phyloP scores from a whole-genome alignment of 2,113 vertebrate species.

The Arenaria interpres region DNA sequence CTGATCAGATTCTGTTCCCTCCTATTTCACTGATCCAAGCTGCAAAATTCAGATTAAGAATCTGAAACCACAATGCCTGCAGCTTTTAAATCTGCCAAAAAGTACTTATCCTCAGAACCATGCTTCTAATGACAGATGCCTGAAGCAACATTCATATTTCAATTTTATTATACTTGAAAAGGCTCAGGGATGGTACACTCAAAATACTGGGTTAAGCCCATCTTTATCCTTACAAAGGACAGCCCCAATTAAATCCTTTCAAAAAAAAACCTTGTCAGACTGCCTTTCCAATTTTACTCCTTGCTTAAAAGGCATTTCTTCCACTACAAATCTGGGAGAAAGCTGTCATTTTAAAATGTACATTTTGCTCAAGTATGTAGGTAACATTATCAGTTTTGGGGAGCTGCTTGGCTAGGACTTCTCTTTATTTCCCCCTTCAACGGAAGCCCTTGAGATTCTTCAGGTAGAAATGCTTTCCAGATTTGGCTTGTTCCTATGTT shows the following conservation, averaged over 20 bases:
- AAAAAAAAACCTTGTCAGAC: neutral
- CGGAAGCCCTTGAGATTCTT: neutral
- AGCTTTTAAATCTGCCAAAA: constrained; percentile 38
- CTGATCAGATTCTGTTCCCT: neutral
- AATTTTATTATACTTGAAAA: neutral
- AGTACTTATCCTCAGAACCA: neutral
- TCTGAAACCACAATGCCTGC: constrained; percentile 27
- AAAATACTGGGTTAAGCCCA: neutral
- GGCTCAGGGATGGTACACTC: neutral
- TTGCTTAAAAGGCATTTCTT: neutral
- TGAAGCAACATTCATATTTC: neutral
- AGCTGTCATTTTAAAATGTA: neutral
- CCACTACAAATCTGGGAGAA: neutral
- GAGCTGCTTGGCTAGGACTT: neutral
- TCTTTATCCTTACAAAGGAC: neutral
- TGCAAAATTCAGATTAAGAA: constrained; percentile 45
- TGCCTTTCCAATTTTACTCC: neutral
- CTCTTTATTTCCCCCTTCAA: neutral
- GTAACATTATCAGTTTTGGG: neutral
- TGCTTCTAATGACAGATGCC: neutral
- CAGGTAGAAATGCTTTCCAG: neutral
- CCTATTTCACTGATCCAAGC: constrained; percentile 12
- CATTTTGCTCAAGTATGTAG: neutral
- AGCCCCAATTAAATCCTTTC: neutral
- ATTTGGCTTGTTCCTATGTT: neutral